Conservation (phyloP, 2,113 vertebrate genomes). For the Ictidomys tridecemlineatus region DNA sequence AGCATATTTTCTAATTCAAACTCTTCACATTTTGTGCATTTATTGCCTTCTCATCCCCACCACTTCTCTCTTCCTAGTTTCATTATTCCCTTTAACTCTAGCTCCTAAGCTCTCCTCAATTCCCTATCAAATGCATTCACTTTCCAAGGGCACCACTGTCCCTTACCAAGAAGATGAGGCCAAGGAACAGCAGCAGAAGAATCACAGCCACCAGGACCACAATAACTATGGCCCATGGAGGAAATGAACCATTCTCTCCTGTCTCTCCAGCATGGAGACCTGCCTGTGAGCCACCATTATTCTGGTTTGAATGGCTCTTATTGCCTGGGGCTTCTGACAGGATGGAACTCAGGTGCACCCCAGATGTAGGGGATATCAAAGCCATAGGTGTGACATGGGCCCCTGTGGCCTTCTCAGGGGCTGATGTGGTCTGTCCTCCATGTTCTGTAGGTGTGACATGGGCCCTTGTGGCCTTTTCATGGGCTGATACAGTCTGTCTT, state of each 20-base stretch:
- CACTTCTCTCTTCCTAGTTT: neutral
- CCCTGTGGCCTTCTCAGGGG: neutral
- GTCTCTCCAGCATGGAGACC: neutral
- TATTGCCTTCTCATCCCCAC: neutral
- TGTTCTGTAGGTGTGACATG: neutral
- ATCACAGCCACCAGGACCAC: slow-evolving; percentile 79
- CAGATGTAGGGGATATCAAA: neutral
- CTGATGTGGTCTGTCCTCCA: neutral
- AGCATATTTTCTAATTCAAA: neutral
- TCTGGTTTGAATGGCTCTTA: neutral
- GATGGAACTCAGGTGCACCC: neutral
- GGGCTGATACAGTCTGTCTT: neutral
- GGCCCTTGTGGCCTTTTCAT: neutral
- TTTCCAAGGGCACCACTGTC: neutral
- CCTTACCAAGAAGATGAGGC: slow-evolving; percentile 80
- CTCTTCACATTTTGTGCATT: neutral
- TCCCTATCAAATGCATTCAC: neutral
- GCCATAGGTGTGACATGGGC: too few relatives aligned
- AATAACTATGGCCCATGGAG: slow-evolving; percentile 80
- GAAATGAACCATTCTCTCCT: slow-evolving; percentile 19
- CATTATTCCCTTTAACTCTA: neutral
- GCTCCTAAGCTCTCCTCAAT: neutral
- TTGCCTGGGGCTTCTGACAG: neutral
- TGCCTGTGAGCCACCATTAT: neutral
- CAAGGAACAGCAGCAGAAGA: slow-evolving; percentile 70